A percentile compares a stretch with the other conserved stretches of the same genome.
These are phyloP conservation scores for Melitaea cinxia DNA, from an alignment of 1,140 invertebrate species.

Conservation along the genomic window DNA sequence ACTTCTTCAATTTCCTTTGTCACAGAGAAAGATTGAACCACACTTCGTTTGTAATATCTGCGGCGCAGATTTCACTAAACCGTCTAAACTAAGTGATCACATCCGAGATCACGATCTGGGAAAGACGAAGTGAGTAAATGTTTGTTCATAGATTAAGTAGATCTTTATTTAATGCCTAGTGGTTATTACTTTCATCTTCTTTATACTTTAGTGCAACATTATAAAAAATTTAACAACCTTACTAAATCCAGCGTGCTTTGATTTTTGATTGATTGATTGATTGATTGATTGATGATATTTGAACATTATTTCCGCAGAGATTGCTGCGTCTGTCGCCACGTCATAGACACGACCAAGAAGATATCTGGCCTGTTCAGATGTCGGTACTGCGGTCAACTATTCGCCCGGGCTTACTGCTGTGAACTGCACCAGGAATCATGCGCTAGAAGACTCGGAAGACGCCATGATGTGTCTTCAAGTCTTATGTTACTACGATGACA, in stretches of 20 bases:
- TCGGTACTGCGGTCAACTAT: conserved; percentile 57
- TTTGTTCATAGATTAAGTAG: neutral
- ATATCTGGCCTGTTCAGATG: conserved; percentile 51
- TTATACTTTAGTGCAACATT: no score
- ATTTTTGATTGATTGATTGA: neutral
- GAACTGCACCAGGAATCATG: conserved; percentile 67
- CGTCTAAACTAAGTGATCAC: conserved; percentile 60
- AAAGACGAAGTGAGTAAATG: conserved; percentile 49
- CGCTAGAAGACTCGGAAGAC: conserved; percentile 38
- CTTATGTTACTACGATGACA: conserved; percentile 49
- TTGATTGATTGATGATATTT: neutral
- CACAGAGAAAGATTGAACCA: conserved; percentile 25
- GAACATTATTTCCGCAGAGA: no score
- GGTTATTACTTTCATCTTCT: no score
- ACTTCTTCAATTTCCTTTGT: conserved; percentile 37
- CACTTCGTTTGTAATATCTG: conserved; percentile 64
- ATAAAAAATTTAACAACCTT: no score
- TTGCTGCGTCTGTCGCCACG: conserved; percentile 62
- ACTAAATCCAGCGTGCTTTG: no score
- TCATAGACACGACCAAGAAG: conserved; percentile 40
- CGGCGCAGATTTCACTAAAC: conserved; percentile 52
- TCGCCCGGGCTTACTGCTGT: conserved; percentile 67
- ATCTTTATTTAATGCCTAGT: neutral
- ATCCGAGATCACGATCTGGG: conserved; percentile 56
- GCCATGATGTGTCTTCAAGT: conserved; percentile 44